A percentile compares a stretch with the other conserved stretches of the same genome.
Conservation (phyloP, 2,113 vertebrate species). For the Aviceda subcristata region DNA sequence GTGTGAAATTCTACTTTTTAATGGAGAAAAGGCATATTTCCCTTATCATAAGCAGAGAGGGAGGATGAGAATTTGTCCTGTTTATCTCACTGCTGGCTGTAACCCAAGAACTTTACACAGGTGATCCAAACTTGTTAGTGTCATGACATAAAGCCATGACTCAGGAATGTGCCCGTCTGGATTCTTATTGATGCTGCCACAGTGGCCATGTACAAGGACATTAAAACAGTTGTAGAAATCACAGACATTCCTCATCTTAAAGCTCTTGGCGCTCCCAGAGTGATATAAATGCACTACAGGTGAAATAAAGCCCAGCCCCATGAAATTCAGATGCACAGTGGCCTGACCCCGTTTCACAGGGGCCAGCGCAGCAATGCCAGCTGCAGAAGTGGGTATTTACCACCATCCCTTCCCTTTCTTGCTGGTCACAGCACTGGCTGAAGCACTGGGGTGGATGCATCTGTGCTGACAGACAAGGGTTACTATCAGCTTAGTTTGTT, state of each 20-base stretch:
- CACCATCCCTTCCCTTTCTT: background rate
- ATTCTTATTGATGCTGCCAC: background rate
- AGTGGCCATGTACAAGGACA: background rate
- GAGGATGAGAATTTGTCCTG: background rate
- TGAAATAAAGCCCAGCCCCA: background rate
- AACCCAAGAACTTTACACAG: background rate
- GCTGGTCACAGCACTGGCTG: background rate
- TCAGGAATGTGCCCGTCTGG: background rate
- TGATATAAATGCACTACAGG: background rate
- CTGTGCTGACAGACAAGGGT: background rate
- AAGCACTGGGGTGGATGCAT: background rate
- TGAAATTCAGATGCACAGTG: background rate
- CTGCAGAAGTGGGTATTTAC: background rate
- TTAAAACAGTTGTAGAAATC: background rate
- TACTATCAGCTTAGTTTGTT: background rate
- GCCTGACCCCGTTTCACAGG: rapidly evolving
- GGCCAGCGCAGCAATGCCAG: background rate
- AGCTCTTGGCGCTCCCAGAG: background rate
- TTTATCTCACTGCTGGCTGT: background rate
- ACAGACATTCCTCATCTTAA: background rate
- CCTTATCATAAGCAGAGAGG: background rate
- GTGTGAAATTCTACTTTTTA: background rate
- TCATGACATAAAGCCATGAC: background rate
- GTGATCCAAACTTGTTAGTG: background rate
- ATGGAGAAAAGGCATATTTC: background rate